Percentiles rank a stretch among this genome's conserved stretches.
Conservation (phyloP, 2,888 invertebrate species). For the Amphiduros pacificus region DNA sequence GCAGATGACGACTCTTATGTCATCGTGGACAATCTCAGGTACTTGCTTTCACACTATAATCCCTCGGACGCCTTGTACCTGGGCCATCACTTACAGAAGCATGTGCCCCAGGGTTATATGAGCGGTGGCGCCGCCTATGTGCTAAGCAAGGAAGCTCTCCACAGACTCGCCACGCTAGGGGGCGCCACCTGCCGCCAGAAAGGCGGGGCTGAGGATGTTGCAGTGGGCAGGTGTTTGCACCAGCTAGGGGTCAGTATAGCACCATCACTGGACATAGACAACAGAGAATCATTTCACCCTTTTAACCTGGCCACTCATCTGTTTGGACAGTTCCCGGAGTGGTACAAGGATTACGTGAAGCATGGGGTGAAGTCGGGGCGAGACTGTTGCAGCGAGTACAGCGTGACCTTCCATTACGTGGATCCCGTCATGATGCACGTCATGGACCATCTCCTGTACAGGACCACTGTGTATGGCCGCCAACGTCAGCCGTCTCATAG, state of each 20-base stretch:
- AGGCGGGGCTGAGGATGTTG: conserved; percentile 10
- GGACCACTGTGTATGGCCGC: conserved; percentile 28
- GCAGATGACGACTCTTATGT: conserved; percentile 33
- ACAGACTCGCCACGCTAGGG: background rate
- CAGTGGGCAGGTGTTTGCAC: conserved; percentile 5
- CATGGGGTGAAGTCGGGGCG: conserved; percentile 3
- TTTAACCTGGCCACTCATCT: conserved; percentile 13
- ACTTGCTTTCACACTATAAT: conserved; percentile 18
- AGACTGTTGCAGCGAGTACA: conserved; percentile 15
- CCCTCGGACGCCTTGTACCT: conserved; percentile 15
- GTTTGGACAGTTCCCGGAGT: conserved; percentile 2
- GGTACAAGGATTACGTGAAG: conserved; percentile 12
- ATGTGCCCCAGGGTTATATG: conserved; percentile 54
- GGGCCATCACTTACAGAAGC: conserved; percentile 19
- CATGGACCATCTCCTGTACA: conserved; percentile 13
- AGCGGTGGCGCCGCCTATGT: conserved; percentile 78
- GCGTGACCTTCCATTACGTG: conserved; percentile 11
- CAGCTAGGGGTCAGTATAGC: background rate
- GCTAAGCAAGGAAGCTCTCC: conserved; percentile 77
- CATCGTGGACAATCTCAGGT: conserved; percentile 29
- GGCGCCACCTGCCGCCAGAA: background rate
- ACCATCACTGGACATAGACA: background rate
- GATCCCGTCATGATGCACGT: conserved; percentile 10
- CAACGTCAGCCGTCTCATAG: background rate
- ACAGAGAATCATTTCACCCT: conserved; percentile 12